Evolutionary conservation across 2,797 vertebrate species (phyloP), one percentile per base, ranked within the genome.

Genomic region (Crenuchus spilurus): DNA sequence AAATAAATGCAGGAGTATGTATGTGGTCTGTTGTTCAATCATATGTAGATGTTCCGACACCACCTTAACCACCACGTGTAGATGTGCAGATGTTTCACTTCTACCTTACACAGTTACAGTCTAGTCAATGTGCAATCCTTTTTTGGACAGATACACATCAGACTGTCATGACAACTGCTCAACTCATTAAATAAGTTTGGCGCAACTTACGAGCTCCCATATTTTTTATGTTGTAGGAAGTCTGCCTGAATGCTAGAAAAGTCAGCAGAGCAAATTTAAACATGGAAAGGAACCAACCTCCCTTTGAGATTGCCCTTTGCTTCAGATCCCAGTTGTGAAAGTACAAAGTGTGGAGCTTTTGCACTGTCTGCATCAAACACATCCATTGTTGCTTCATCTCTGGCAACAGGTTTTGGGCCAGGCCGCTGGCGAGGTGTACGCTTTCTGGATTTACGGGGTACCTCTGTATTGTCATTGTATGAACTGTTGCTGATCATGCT

Each of bases 301-400:
- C 92, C 89, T 90, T 96, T 95, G 87, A 94, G 88, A 91, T 90
- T 93, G 88, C 89, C 85, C 92, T 99, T 99, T 90, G 87, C 90
- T 93, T 99, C 98, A 85, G 96, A 95, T 85, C 95, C 92, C 86
- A 99, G 94, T 89, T 99, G 97, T 82, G 97, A 99, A 79, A 99
- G 94, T 85, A 99, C 98, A 94, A 98, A 99, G 88, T 99, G 98
- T 83, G 98, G 98, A 74, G 95, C 97, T 92, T 99, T 99, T 88
- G 98, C 98, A 76, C 98, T 99, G 94, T 99, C 98, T 66, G 98
- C 98, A 88, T 99, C 97, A 90, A 99, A 99, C 87, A 99, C 95
- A 85, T 99, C 97, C 97, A 99, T 99, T 91, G 96, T 98, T 90
- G 94, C 92, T 76, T 96, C 95, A 86, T 98, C 95, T 1, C 94